Evolutionary conservation across 2,797 vertebrate species (phyloP), one percentile per base, ranked within the genome.

Genomic region (Clarias platycephalus): DNA sequence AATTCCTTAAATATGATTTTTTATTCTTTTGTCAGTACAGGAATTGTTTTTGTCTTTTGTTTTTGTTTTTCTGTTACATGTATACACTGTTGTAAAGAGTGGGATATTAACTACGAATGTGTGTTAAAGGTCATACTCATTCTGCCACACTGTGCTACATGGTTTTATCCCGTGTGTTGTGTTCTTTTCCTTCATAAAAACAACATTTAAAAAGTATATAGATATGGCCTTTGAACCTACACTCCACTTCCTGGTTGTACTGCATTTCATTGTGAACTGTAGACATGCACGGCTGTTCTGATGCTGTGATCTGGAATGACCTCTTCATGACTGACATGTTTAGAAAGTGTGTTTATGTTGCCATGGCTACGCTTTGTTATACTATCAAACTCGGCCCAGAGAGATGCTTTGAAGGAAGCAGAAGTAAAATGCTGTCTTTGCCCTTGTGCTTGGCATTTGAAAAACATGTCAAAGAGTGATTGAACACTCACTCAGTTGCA

Each of bases 331-430:
- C 55, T 85, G 85, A 81, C 79, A 88, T 49, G 67, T 86, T 88
- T 84, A 85, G 60, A 74, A 49, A 77, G 70, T 85, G 83, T 88
- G 67, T 84, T 74, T 72, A 24, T 40, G 84, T 87, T 83, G 68
- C 84, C 87, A 86, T 89, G 78, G 83, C 60, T 37, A 88, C 84
- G 5, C n/a, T 80, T 81, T 84, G 72, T 86, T 89, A 81, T 76
- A 77, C 44, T 83, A 86, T 85, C 83, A 88, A 85, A 83, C 87
- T 83, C 70, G 5, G 70, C 80, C 66, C 28, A 22, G 75, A 9
- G 57, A 82, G 86, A 71, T 86, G 81, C 71, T 62, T 80, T 71
- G 83, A 80, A 86, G 82, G 87, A 89, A 84, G 83, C 60, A 34
- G 84, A 84, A 74, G 31, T 34, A 70, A 85, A 40, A 71, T 49